Percentiles rank a stretch among this genome's conserved stretches.
Conservation (phyloP, 1,140 invertebrate species). For the Araneus ventricosus region DNA sequence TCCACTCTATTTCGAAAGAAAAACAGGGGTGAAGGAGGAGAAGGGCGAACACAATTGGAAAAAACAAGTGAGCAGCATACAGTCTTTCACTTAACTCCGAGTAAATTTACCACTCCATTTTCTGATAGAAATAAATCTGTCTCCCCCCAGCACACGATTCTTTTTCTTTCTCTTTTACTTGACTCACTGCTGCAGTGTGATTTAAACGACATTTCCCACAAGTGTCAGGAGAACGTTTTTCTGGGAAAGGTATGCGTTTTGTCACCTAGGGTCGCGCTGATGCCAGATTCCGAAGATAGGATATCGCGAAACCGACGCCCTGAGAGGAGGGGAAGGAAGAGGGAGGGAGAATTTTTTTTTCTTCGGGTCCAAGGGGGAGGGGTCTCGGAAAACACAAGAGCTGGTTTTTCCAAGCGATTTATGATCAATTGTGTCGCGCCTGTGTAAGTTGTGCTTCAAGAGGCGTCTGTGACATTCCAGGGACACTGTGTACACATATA, state of each 20-base stretch:
- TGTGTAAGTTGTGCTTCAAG: not conserved
- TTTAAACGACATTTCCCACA: slow-evolving; percentile 67
- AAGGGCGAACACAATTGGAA: not conserved
- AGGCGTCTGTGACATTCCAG: slow-evolving; percentile 17
- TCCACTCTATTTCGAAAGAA: slow-evolving; percentile 11
- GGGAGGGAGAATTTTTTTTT: too few relatives aligned
- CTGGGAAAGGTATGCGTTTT: slow-evolving; percentile 63
- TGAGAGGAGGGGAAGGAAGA: not conserved
- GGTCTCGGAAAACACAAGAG: slow-evolving; percentile 19
- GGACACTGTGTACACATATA: slow-evolving; percentile 13
- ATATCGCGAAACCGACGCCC: slow-evolving; percentile 38
- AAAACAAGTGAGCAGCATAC: slow-evolving; percentile 1
- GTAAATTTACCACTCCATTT: slow-evolving; percentile 44
- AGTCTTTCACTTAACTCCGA: slow-evolving; percentile 13
- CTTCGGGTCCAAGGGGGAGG: not conserved
- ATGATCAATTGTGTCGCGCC: not conserved
- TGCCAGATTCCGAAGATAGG: slow-evolving; percentile 52
- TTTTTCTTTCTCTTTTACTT: not conserved
- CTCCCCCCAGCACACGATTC: not conserved
- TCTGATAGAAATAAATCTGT: slow-evolving; percentile 48
- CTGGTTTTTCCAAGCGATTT: slow-evolving; percentile 23
- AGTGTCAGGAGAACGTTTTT: slow-evolving; percentile 45
- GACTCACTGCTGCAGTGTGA: not conserved
- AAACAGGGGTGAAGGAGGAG: not conserved
- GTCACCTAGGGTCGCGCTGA: slow-evolving; percentile 53